phyloP scores from a whole-genome alignment of 1,140 invertebrate genomes.

The Bombus confusus region DNA sequence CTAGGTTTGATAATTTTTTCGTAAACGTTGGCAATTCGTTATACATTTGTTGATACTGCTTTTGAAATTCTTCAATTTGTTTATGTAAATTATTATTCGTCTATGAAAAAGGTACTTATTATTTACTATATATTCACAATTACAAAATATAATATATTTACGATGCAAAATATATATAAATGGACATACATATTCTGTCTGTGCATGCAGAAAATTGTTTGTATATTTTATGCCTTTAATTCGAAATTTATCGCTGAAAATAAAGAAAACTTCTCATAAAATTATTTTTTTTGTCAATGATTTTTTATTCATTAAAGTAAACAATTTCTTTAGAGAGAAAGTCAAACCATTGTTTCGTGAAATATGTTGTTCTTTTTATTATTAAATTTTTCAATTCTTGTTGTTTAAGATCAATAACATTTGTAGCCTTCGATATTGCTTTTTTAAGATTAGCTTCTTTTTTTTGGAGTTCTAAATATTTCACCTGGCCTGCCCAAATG shows the following conservation, averaged over 20 bases:
- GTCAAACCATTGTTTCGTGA: conserved; percentile 17
- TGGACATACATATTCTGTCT: conserved; percentile 13
- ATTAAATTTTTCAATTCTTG: conserved; percentile 36
- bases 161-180: too few relatives aligned
- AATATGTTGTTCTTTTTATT: neutral
- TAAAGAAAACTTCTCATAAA: neutral
- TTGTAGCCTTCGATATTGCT: neutral
- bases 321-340: neutral
- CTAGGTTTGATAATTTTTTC: conserved; percentile 3
- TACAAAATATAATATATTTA: neutral
- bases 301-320: neutral
- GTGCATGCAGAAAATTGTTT: neutral
- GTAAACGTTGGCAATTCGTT: neutral
- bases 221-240: neutral
- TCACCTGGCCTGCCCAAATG: conserved; percentile 1
- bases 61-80: conserved; percentile 11
- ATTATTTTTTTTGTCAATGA: neutral
- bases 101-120: conserved; percentile 13
- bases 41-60: conserved; percentile 14
- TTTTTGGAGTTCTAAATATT: neutral
- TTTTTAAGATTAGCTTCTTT: neutral
- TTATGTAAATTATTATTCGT: conserved; percentile 9
- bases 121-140: neutral
- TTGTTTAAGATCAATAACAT: neutral
- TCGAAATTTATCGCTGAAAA: conserved; percentile 7